Percentiles rank a stretch among this genome's conserved stretches.
Conservation (phyloP, 2,888 invertebrate genomes). For the Linnaemya tessellans region DNA sequence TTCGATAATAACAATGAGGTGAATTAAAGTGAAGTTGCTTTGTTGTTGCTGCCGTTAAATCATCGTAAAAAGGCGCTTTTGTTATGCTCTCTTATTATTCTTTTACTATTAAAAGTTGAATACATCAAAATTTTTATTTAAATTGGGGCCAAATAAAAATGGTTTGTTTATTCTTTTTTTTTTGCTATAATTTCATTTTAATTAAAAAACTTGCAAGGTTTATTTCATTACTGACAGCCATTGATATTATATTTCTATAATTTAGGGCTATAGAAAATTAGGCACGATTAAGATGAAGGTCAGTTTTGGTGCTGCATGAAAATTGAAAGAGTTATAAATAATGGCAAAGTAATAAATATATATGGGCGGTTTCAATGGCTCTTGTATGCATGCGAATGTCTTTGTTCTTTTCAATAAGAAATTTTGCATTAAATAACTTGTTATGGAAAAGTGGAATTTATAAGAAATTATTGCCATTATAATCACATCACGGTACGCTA, state of each 20-base stretch:
- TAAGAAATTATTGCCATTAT: too few species aligned
- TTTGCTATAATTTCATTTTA: background rate
- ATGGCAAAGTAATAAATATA: background rate
- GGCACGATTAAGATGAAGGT: background rate
- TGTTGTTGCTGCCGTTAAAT: background rate
- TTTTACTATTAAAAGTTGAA: background rate
- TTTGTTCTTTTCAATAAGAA: too few species aligned
- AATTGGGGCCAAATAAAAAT: slow-evolving; percentile 13
- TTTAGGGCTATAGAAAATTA: background rate
- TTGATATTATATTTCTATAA: background rate
- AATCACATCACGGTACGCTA: too few species aligned
- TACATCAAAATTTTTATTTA: slow-evolving; percentile 5
- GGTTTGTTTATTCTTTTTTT: background rate
- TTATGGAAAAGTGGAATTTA: too few species aligned
- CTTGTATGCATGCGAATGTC: too few species aligned
- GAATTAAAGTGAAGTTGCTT: slow-evolving; percentile 26
- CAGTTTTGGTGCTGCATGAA: background rate
- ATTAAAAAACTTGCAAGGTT: background rate
- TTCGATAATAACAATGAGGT: slow-evolving; percentile 39
- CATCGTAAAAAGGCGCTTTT: slow-evolving; percentile 13
- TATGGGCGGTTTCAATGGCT: too few species aligned
- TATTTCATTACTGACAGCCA: background rate
- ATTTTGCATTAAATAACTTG: too few species aligned
- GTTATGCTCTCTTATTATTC: background rate
- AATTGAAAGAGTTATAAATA: background rate